Evolutionary conservation across 1,140 invertebrate genomes (phyloP).

Genomic region (Drosophila arawakana): DNA sequence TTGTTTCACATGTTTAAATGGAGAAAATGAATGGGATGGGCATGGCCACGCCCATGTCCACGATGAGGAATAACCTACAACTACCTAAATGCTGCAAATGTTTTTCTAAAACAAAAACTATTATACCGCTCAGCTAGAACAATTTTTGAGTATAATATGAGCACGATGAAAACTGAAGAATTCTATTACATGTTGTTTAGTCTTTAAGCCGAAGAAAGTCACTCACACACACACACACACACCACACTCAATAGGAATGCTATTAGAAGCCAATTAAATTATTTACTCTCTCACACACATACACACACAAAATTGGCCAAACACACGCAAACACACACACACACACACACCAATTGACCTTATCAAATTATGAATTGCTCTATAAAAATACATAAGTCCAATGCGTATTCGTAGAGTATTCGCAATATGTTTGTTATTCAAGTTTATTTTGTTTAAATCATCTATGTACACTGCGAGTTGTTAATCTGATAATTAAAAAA

Average conservation of each 20-base stretch:
- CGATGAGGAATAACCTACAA: constrained; percentile 45
- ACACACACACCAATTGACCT: constrained; percentile 4
- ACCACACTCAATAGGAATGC: constrained; percentile 6
- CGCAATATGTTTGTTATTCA: constrained; percentile 27
- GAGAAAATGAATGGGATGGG: neutral
- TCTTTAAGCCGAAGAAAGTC: constrained; percentile 65
- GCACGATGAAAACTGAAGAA: constrained; percentile 32
- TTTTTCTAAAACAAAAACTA: constrained; percentile 50
- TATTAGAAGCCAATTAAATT: constrained; percentile 28
- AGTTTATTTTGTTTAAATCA: constrained; percentile 12
- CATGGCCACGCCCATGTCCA: neutral
- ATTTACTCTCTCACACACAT: constrained; percentile 5
- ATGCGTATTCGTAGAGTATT: constrained; percentile 8
- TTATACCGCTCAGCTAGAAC: constrained; percentile 41
- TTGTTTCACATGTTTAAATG: constrained; percentile 51
- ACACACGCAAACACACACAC: neutral
- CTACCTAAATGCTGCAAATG: constrained; percentile 61
- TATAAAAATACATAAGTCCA: constrained; percentile 12
- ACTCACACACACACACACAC: neutral
- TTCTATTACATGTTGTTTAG: constrained; percentile 78
- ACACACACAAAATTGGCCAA: constrained; percentile 18
- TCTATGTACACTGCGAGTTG: constrained; percentile 7
- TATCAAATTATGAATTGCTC: constrained; percentile 18
- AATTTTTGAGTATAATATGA: constrained; percentile 44
- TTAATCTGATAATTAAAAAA: constrained; percentile 6